Conservation (phyloP, 2,888 invertebrate species). For the Mantis religiosa region DNA sequence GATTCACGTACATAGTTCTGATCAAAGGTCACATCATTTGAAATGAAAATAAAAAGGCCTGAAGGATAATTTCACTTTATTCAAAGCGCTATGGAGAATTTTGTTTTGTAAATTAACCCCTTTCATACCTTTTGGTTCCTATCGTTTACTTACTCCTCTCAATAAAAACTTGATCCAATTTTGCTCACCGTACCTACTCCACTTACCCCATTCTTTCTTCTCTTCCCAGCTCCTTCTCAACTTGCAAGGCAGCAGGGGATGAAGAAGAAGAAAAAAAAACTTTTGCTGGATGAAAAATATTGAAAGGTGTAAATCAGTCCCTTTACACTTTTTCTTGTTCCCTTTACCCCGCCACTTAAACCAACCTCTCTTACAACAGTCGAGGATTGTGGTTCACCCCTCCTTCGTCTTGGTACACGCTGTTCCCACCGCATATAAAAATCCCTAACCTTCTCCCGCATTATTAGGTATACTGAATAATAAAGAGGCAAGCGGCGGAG, state of each 20-base stretch:
- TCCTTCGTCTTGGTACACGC: neutral
- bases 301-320: conserved; percentile 18
- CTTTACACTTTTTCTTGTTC: neutral
- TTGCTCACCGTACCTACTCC: neutral
- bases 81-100: neutral
- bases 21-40: neutral
- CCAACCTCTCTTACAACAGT: neutral
- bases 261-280: neutral
- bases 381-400: neutral
- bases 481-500: neutral
- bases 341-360: neutral
- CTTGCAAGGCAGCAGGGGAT: neutral
- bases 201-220: neutral
- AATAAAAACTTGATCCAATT: conserved; percentile 7
- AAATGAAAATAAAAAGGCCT: neutral
- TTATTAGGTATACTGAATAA: conserved; percentile 16
- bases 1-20: no score
- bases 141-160: neutral
- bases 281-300: conserved; percentile 15
- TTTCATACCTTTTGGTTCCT: neutral
- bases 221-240: neutral
- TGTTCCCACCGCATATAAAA: conserved; percentile 15
- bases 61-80: neutral
- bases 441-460: conserved; percentile 7
- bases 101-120: neutral